phyloP scores from a whole-genome alignment of 2,888 invertebrate genomes.

The Drosophila lacicola region DNA sequence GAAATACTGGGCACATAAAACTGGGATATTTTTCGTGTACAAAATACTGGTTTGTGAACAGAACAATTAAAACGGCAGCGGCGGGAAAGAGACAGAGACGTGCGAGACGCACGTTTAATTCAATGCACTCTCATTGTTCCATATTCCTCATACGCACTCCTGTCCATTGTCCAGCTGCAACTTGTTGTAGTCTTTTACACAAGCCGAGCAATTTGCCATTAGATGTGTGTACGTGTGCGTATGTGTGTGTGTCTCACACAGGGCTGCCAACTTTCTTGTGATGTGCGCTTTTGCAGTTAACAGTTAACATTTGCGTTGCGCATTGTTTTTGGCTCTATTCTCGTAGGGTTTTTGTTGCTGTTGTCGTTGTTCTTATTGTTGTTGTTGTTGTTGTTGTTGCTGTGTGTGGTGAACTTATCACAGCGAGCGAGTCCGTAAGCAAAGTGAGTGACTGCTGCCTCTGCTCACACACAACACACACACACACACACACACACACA shows the following conservation, averaged over 20 bases:
- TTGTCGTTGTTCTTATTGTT: slow-evolving; percentile 5
- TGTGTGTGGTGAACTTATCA: slow-evolving; percentile 60
- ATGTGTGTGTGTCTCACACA: slow-evolving; percentile 21
- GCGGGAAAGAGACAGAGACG: background rate
- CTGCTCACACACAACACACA: slow-evolving; percentile 9
- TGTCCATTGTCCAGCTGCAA: slow-evolving; percentile 55
- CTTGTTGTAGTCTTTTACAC: slow-evolving; percentile 53
- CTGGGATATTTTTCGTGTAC: slow-evolving; percentile 31
- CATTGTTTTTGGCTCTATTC: slow-evolving; percentile 49
- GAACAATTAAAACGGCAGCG: slow-evolving; percentile 19
- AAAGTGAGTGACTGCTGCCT: slow-evolving; percentile 40
- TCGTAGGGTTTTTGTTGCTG: slow-evolving; percentile 25
- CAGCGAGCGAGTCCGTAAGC: slow-evolving; percentile 33
- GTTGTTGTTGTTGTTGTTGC: slow-evolving; percentile 5
- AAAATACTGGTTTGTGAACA: slow-evolving; percentile 49
- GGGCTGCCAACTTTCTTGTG: slow-evolving; percentile 46
- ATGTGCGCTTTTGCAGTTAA: slow-evolving; percentile 52
- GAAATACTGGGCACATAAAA: slow-evolving; percentile 41
- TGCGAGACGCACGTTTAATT: slow-evolving; percentile 19
- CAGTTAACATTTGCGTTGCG: slow-evolving; percentile 58
- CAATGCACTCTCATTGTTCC: slow-evolving; percentile 43
- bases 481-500: slow-evolving; percentile 9
- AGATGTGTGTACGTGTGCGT: slow-evolving; percentile 7
- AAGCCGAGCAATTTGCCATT: slow-evolving; percentile 56
- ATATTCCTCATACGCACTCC: slow-evolving; percentile 48